phyloP scores from a whole-genome alignment of 2,888 invertebrate genomes.

The Drepana falcataria region DNA sequence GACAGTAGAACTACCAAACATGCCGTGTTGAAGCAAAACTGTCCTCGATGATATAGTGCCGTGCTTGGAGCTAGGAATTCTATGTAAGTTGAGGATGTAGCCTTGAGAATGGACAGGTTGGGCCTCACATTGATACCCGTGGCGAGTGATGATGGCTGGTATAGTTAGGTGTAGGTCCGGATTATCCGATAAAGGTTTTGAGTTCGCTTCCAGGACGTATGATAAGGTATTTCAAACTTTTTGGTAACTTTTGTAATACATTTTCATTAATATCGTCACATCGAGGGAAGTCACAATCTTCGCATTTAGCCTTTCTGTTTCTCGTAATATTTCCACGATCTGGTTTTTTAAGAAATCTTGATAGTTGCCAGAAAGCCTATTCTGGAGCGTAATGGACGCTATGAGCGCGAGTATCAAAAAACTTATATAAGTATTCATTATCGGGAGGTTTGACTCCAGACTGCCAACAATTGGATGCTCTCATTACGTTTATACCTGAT shows the following conservation, averaged over 20 bases:
- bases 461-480: too few species aligned
- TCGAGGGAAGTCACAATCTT: conserved; percentile 17
- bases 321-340: conserved; percentile 36
- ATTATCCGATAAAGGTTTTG: conserved; percentile 33
- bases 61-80: conserved; percentile 82
- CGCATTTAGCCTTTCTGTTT: conserved; percentile 25
- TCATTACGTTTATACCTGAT: too few species aligned
- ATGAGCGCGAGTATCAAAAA: conserved; percentile 5
- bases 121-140: conserved; percentile 85
- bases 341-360: conserved; percentile 25
- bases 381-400: conserved; percentile 11
- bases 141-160: conserved; percentile 57
- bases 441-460: too few species aligned
- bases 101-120: conserved; percentile 88
- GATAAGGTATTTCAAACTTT: conserved; percentile 45
- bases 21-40: conserved; percentile 88
- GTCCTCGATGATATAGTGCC: conserved; percentile 41
- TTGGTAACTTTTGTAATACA: conserved; percentile 43
- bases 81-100: conserved; percentile 87
- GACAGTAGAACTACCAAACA: conserved; percentile 86
- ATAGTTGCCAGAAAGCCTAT: conserved; percentile 21
- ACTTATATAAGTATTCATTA: too few species aligned
- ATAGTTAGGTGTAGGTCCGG: conserved; percentile 55
- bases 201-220: conserved; percentile 33
- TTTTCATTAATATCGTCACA: conserved; percentile 18